phyloP scores from a whole-genome alignment of 2,888 invertebrate species.

The Drepanosiphum platanoidis region DNA sequence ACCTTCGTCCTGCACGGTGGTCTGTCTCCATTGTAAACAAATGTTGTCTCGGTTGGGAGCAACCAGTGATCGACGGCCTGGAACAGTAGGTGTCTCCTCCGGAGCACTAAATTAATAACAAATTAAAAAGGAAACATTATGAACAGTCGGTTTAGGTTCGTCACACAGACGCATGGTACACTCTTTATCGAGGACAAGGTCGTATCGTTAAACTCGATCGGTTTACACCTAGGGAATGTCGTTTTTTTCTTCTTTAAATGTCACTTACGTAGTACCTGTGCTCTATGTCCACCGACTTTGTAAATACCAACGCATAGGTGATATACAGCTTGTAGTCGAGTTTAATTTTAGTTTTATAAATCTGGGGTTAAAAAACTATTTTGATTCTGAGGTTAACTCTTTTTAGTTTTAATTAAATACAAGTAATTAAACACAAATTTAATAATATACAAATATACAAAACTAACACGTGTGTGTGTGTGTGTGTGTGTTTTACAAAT shows the following conservation, averaged over 20 bases:
- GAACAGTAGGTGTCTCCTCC: constrained; percentile 57
- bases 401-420: neutral
- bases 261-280: neutral
- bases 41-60: constrained; percentile 56
- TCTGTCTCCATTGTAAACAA: constrained; percentile 54
- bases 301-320: no score
- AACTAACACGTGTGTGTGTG: no score
- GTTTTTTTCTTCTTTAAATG: neutral
- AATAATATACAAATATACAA: neutral
- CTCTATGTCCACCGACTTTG: neutral
- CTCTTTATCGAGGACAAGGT: constrained; percentile 56
- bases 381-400: neutral
- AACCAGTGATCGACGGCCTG: constrained; percentile 47
- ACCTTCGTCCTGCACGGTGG: constrained; percentile 53
- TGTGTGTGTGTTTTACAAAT: neutral
- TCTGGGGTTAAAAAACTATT: neutral
- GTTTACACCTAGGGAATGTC: constrained; percentile 6
- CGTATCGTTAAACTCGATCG: constrained; percentile 45
- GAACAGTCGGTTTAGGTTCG: constrained; percentile 1
- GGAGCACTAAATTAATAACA: constrained; percentile 48
- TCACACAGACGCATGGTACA: neutral
- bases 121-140: constrained; percentile 43
- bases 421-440: neutral
- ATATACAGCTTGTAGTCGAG: no score
- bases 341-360: no score